Conservation (phyloP, 2,113 vertebrate genomes). For the Paradoxurus hermaphroditus region DNA sequence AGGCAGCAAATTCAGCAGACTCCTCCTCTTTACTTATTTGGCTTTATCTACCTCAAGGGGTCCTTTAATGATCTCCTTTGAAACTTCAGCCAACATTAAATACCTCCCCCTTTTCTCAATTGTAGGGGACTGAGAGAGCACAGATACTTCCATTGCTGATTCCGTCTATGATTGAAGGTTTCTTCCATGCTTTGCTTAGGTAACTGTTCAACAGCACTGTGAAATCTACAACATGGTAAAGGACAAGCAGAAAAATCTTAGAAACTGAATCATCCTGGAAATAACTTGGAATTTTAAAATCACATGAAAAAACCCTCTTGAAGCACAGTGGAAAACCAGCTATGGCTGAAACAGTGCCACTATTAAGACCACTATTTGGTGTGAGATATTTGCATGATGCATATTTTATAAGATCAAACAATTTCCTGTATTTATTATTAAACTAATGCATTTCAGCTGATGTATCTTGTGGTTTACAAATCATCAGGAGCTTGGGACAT, state of each 20-base stretch:
- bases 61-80: neutral
- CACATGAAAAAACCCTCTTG: neutral
- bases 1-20: neutral
- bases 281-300: neutral
- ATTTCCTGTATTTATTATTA: neutral
- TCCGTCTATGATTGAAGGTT: neutral
- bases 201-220: neutral
- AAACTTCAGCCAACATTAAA: neutral
- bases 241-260: neutral
- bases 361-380: neutral
- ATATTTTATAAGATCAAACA: neutral
- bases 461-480: slow-evolving; percentile 36
- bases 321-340: neutral
- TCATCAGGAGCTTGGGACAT: neutral
- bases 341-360: neutral
- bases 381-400: neutral
- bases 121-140: neutral
- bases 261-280: neutral
- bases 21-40: neutral
- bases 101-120: neutral
- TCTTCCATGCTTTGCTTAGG: neutral
- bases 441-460: slow-evolving; percentile 39
- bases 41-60: neutral
- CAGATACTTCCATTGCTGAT: neutral
- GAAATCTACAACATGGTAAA: neutral